phyloP scores from a whole-genome alignment of 2,113 vertebrate genomes.

The Thymallus thymallus region DNA sequence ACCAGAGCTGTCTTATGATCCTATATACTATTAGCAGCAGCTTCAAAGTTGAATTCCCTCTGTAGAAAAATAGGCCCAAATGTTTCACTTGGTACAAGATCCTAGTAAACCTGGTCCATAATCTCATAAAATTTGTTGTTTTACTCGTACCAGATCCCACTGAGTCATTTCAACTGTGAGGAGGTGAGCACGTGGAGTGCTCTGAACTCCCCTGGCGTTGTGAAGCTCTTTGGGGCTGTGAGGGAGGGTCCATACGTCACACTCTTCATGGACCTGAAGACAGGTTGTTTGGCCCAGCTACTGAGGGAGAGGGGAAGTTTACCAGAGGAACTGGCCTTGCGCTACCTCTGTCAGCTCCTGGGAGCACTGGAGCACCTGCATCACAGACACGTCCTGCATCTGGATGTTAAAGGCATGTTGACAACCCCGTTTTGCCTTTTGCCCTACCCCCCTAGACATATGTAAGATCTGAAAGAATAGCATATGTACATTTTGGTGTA shows the following conservation, averaged over 20 bases:
- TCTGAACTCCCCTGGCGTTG: constrained; percentile 78
- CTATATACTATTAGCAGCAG: background rate
- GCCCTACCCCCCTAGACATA: no score
- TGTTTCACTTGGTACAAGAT: background rate
- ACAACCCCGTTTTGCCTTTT: background rate
- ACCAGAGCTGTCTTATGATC: background rate
- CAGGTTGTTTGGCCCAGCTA: constrained; percentile 90
- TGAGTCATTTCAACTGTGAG: constrained; percentile 82
- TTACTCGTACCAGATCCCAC: constrained; percentile 74
- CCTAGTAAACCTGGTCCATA: background rate
- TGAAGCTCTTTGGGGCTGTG: constrained; percentile 90
- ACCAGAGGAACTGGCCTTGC: constrained; percentile 87
- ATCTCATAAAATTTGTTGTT: background rate
- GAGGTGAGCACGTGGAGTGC: constrained; percentile 86
- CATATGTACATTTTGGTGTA: no score
- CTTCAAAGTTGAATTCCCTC: background rate
- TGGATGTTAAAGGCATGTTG: constrained; percentile 90
- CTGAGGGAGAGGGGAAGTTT: constrained; percentile 79
- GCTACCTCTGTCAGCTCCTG: constrained; percentile 86
- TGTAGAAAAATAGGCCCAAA: background rate
- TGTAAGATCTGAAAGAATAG: no score
- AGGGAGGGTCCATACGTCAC: constrained; percentile 85
- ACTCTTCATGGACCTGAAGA: constrained; percentile 93
- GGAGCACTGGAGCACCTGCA: constrained; percentile 90
- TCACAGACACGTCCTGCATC: constrained; percentile 81